Evolutionary conservation across 2,113 vertebrate species (phyloP).

Genomic region (Eclectus roratus): DNA sequence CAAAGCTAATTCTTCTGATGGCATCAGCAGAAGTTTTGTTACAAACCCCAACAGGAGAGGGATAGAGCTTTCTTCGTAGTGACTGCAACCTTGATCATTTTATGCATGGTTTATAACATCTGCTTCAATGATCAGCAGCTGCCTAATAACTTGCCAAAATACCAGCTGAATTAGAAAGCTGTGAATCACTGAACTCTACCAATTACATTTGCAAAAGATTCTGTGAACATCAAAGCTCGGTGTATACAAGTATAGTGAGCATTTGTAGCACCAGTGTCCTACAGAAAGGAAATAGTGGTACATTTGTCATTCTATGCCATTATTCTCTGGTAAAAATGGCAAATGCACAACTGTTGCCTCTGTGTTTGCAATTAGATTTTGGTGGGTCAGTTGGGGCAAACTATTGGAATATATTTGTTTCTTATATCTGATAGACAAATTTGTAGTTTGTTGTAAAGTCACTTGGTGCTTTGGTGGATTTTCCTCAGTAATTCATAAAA

Average conservation of each 20-base stretch:
- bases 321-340: neutral
- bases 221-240: slow-evolving; percentile 23
- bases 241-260: neutral
- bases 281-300: neutral
- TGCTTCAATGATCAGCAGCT: slow-evolving; percentile 62
- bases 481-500: neutral
- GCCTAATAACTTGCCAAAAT: slow-evolving; percentile 60
- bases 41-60: neutral
- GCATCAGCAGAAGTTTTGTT: neutral
- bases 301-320: neutral
- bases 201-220: slow-evolving; percentile 63
- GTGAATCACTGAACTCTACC: slow-evolving; percentile 59
- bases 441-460: neutral
- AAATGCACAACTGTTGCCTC: neutral
- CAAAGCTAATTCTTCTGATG: neutral
- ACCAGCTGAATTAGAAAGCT: slow-evolving; percentile 57
- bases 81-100: slow-evolving; percentile 55
- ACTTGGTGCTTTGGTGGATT: neutral
- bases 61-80: neutral
- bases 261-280: neutral
- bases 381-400: neutral
- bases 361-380: neutral
- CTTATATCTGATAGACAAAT: neutral
- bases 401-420: neutral
- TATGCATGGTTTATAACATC: slow-evolving; percentile 52